Percentiles rank a stretch among this genome's conserved stretches.
Evolutionary conservation across 2,113 vertebrate genomes (phyloP).

Genomic region (Oreamnos americanus): DNA sequence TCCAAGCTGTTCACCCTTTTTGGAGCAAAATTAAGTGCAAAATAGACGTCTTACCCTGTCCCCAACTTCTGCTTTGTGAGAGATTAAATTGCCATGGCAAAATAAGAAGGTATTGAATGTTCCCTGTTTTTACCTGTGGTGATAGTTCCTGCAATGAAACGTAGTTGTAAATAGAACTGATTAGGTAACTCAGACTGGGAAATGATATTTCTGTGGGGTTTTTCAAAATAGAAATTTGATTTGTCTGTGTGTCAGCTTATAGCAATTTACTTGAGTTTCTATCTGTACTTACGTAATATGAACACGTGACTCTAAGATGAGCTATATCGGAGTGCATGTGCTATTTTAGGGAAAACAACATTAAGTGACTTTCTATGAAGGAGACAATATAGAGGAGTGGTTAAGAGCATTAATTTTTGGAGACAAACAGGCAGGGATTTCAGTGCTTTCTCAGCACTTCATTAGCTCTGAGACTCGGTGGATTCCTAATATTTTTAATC

Average conservation of each 20-base stretch:
- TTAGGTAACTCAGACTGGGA: not conserved
- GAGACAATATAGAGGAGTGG: too few relatives aligned
- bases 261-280: not conserved
- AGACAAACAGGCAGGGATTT: not conserved
- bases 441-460: not conserved
- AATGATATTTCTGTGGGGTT: not conserved
- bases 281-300: not conserved
- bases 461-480: not conserved
- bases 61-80: not conserved
- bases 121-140: not conserved
- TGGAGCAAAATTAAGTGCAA: not conserved
- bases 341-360: not conserved
- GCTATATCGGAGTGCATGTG: not conserved
- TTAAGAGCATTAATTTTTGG: not conserved
- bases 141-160: not conserved
- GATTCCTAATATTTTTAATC: not conserved
- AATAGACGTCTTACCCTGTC: not conserved
- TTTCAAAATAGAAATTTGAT: not conserved
- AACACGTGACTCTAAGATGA: not conserved
- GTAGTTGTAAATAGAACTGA: not conserved
- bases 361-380: not conserved
- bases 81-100: not conserved
- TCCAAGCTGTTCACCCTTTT: not conserved
- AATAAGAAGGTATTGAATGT: rapidly evolving
- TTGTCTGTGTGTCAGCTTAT: not conserved